A percentile compares a stretch with the other conserved stretches of the same genome.
Conservation (phyloP, 1,140 invertebrate genomes). For the Sitodiplosis mosellana region DNA sequence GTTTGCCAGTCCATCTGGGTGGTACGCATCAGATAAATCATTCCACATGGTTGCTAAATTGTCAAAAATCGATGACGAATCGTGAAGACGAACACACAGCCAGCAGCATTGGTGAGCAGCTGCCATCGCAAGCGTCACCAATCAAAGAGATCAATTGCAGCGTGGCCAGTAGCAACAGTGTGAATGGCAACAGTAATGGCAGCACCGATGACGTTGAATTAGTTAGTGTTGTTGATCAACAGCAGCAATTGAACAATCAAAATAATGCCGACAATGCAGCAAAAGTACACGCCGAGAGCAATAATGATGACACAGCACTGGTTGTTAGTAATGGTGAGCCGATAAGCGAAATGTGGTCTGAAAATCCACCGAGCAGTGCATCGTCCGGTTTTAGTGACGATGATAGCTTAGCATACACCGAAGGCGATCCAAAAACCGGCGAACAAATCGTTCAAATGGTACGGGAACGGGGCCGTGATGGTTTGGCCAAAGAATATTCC, state of each 20-base stretch:
- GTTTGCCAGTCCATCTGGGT: slow-evolving; percentile 69
- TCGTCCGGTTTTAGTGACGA: slow-evolving; percentile 77
- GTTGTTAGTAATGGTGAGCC: neutral
- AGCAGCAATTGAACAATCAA: slow-evolving; percentile 2
- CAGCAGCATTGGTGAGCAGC: slow-evolving; percentile 22
- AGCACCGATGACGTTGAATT: neutral
- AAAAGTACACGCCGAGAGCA: slow-evolving; percentile 5
- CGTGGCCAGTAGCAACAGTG: slow-evolving; percentile 2
- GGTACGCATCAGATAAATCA: slow-evolving; percentile 74
- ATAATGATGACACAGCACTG: slow-evolving; percentile 1
- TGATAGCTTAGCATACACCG: slow-evolving; percentile 58
- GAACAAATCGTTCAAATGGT: slow-evolving; percentile 64
- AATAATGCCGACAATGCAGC: slow-evolving; percentile 20
- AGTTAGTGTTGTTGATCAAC: neutral
- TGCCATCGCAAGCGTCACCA: neutral
- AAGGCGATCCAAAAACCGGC: slow-evolving; percentile 39
- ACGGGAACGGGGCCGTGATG: slow-evolving; percentile 48
- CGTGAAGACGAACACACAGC: slow-evolving; percentile 27
- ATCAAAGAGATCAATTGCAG: neutral
- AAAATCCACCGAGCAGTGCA: slow-evolving; percentile 53
- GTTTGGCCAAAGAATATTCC: slow-evolving; percentile 64
- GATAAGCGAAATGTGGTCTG: slow-evolving; percentile 32
- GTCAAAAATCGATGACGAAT: slow-evolving; percentile 37
- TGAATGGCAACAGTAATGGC: slow-evolving; percentile 4
- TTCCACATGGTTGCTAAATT: slow-evolving; percentile 54